Percentiles rank a stretch among this genome's conserved stretches.
phyloP scores from a whole-genome alignment of 2,113 vertebrate species.

The Catharus fuscescens region DNA sequence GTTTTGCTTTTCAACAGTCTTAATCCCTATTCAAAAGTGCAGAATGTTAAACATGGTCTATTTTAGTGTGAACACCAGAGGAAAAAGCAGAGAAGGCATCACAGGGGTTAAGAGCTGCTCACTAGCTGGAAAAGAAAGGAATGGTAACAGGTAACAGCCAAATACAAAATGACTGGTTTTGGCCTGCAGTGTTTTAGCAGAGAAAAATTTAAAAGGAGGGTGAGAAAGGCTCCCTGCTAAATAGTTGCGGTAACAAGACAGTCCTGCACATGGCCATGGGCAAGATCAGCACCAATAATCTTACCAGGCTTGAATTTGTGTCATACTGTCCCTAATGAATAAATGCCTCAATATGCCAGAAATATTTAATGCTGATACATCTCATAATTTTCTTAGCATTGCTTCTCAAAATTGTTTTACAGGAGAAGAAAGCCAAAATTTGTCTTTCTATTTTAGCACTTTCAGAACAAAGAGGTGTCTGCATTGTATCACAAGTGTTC shows the following conservation, averaged over 20 bases:
- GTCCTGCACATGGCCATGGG: neutral
- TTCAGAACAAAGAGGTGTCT: neutral
- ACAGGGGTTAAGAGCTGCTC: neutral
- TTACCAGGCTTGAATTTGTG: neutral
- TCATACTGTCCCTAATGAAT: neutral
- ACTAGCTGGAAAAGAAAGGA: neutral
- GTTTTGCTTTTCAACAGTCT: neutral
- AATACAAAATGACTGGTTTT: constrained; percentile 10
- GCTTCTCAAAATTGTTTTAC: neutral
- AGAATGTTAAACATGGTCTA: neutral
- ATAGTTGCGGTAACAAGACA: neutral
- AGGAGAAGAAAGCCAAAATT: neutral
- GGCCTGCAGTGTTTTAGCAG: constrained; percentile 6
- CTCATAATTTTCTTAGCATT: neutral
- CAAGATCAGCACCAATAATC: neutral
- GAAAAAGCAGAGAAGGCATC: neutral
- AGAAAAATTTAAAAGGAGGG: neutral
- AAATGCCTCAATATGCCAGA: neutral
- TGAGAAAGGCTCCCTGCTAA: neutral
- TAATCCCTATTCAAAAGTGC: neutral
- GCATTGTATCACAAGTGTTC: neutral
- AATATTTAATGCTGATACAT: neutral
- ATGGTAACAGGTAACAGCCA: constrained; percentile 32
- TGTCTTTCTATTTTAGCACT: neutral
- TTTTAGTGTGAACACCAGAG: neutral